Evolutionary conservation across 2,113 vertebrate species (phyloP).

Genomic region (Electrona antarctica): DNA sequence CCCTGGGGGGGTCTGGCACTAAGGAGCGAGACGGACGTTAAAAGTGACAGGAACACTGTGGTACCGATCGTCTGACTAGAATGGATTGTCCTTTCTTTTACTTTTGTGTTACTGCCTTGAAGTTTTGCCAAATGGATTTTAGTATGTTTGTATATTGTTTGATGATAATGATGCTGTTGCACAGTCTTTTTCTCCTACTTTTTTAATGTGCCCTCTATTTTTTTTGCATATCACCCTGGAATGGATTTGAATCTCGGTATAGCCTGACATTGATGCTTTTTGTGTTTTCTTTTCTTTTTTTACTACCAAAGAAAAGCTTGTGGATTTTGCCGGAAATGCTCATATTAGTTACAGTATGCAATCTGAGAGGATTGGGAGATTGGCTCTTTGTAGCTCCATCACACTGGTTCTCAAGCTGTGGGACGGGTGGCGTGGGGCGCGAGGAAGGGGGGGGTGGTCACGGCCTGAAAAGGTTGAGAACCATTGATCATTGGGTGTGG

Average conservation of each 20-base stretch:
- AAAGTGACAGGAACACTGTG: conserved; percentile 48
- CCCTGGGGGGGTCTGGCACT: conserved; percentile 8
- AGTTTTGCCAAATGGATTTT: conserved; percentile 22
- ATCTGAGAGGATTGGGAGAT: too few species aligned
- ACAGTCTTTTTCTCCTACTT: conserved; percentile 8
- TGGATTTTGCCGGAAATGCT: background rate
- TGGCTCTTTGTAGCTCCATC: too few species aligned
- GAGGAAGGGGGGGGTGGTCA: too few species aligned
- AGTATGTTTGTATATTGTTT: background rate
- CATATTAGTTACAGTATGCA: too few species aligned
- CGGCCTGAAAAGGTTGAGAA: too few species aligned
- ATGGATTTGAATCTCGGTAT: conserved; percentile 16
- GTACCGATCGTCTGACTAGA: conserved; percentile 12
- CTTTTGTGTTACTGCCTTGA: conserved; percentile 23
- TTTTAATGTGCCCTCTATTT: conserved; percentile 2
- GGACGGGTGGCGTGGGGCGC: too few species aligned
- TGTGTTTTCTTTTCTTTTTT: conserved; percentile 4
- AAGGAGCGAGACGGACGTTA: background rate
- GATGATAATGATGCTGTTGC: background rate
- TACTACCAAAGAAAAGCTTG: conserved; percentile 54
- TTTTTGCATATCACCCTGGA: background rate
- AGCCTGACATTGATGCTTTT: background rate
- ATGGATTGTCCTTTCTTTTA: background rate
- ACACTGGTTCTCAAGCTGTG: too few species aligned
- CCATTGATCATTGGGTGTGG: background rate